Percentiles rank a stretch among this genome's conserved stretches.
phyloP scores from a whole-genome alignment of 1,140 invertebrate genomes.

The Condylostylus longicornis region DNA sequence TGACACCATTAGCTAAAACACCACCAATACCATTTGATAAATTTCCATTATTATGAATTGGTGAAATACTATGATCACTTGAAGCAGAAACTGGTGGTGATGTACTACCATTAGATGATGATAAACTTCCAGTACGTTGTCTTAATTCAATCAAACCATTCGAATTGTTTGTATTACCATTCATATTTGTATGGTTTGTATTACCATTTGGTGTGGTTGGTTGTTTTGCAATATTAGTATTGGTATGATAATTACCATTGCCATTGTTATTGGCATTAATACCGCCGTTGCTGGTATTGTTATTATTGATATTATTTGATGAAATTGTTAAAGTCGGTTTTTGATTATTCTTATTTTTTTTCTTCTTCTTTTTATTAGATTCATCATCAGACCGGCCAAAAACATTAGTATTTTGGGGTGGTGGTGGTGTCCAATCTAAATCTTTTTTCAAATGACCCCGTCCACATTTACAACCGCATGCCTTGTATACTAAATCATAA shows the following conservation, averaged over 20 bases:
- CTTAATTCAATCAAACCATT: constrained; percentile 33
- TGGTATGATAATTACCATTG: not conserved
- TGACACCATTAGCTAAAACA: constrained; percentile 1
- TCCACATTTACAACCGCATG: constrained; percentile 74
- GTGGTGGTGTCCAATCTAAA: constrained; percentile 72
- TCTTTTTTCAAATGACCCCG: constrained; percentile 88
- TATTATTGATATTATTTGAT: not conserved
- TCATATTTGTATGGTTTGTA: no score
- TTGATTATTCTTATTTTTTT: constrained; percentile 45
- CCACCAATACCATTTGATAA: constrained; percentile 9
- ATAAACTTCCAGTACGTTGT: constrained; percentile 32
- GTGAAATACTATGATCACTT: constrained; percentile 55
- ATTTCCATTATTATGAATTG: constrained; percentile 41
- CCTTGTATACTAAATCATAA: constrained; percentile 83
- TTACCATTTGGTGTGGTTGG: not conserved
- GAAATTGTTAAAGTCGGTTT: constrained; percentile 39
- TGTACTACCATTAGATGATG: constrained; percentile 46
- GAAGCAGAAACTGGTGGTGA: constrained; percentile 49
- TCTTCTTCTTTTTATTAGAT: constrained; percentile 58
- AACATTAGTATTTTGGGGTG: constrained; percentile 27
- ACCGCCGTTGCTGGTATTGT: constrained; percentile 5
- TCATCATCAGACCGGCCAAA: constrained; percentile 33
- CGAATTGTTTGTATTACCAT: constrained; percentile 20
- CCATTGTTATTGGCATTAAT: no score
- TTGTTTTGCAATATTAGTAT: not conserved